Conservation (phyloP, 2,113 vertebrate species). For the Coracopsis vasa region DNA sequence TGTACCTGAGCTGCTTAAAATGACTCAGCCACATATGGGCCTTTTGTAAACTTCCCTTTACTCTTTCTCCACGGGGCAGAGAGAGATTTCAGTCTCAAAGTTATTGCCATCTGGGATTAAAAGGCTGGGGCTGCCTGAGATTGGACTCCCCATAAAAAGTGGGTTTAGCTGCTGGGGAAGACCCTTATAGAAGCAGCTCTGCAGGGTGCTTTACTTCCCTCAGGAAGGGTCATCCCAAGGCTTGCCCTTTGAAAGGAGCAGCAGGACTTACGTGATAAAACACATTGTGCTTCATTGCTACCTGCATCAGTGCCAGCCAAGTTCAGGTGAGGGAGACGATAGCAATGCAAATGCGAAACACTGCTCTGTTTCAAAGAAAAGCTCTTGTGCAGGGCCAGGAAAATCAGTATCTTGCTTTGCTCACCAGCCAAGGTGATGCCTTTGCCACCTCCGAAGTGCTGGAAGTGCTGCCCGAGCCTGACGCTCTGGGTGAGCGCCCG, state of each 20-base stretch:
- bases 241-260: neutral
- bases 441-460: neutral
- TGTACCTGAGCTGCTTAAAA: neutral
- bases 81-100: neutral
- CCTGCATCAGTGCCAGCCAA: neutral
- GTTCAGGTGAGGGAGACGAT: neutral
- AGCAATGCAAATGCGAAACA: neutral
- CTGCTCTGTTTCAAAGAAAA: neutral
- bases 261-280: neutral
- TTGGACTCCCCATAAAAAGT: neutral
- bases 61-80: neutral
- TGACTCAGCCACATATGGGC: neutral
- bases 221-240: neutral
- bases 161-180: neutral
- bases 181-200: neutral
- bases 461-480: neutral
- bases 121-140: neutral
- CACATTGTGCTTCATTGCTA: accelerated
- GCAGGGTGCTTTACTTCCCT: neutral
- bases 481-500: neutral
- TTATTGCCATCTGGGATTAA: neutral
- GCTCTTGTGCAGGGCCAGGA: accelerated
- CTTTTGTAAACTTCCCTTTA: neutral
- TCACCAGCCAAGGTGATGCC: neutral
- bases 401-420: neutral